phyloP scores from a whole-genome alignment of 2,113 vertebrate species.

The Clinocottus analis region DNA sequence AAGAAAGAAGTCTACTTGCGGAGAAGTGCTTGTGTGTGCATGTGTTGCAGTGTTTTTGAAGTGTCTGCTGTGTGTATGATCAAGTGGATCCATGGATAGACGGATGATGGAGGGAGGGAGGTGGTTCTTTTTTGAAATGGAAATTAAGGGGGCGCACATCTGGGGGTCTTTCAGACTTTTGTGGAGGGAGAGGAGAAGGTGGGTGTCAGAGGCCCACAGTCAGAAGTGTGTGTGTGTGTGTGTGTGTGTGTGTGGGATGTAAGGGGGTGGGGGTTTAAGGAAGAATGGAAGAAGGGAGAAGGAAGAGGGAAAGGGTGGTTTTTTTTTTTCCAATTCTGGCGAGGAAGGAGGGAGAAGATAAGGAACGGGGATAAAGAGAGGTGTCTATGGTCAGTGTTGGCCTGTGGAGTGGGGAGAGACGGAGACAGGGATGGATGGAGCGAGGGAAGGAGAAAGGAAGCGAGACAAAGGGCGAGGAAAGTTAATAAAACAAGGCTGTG shows the following conservation, averaged over 20 bases:
- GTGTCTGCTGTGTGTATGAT: conserved; percentile 31
- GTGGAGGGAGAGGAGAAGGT: conserved; percentile 56
- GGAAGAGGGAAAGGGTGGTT: conserved; percentile 34
- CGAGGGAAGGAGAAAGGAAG: conserved; percentile 7
- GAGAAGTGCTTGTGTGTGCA: conserved; percentile 40
- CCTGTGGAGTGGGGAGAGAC: neutral
- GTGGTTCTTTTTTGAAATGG: conserved; percentile 77
- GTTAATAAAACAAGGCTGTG: conserved; percentile 2
- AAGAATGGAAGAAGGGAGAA: conserved; percentile 37
- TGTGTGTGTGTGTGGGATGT: conserved; percentile 45
- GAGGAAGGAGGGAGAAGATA: conserved; percentile 34
- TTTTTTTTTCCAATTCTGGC: conserved; percentile 52
- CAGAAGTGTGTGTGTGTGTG: conserved; percentile 56
- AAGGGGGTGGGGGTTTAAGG: conserved; percentile 31
- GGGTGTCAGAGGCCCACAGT: conserved; percentile 77
- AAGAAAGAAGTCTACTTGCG: conserved; percentile 10
- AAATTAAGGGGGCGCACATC: conserved; percentile 80
- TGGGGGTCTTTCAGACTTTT: conserved; percentile 81
- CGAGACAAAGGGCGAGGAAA: conserved; percentile 1
- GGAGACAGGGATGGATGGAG: conserved; percentile 15
- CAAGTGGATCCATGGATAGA: conserved; percentile 53
- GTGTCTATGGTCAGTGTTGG: conserved; percentile 16
- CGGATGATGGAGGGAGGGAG: conserved; percentile 63
- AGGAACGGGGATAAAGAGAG: conserved; percentile 10
- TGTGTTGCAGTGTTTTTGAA: conserved; percentile 38